Conservation (phyloP, 2,888 invertebrate genomes). For the Nemotelus nigrinus region DNA sequence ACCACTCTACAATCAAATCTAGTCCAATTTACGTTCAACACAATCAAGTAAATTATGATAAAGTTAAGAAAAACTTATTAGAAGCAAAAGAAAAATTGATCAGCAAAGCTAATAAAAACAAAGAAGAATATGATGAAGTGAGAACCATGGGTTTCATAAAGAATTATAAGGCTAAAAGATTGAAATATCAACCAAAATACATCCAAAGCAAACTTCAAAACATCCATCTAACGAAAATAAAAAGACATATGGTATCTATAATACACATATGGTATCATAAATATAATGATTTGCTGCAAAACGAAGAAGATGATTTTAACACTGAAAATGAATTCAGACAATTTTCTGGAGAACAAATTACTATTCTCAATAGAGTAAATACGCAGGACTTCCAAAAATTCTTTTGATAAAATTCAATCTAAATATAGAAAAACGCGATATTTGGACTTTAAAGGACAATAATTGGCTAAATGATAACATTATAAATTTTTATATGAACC, state of each 20-base stretch:
- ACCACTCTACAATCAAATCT: neutral
- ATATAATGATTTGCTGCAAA: neutral
- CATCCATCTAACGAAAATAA: neutral
- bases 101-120: neutral
- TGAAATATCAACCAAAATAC: too few relatives aligned
- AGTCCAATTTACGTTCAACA: neutral
- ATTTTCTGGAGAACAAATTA: neutral
- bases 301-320: neutral
- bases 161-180: neutral
- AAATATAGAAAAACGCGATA: neutral
- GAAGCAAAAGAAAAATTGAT: neutral
- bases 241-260: neutral
- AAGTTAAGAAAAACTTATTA: neutral
- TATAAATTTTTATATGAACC: neutral
- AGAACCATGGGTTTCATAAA: neutral
- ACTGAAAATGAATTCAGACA: neutral
- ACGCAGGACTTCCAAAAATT: neutral
- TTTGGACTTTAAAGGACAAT: neutral
- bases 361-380: neutral
- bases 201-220: too few relatives aligned
- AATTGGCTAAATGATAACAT: neutral
- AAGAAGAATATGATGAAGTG: neutral
- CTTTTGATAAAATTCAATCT: neutral
- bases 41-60: neutral
- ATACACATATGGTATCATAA: neutral